These are phyloP conservation scores for Papilio helenus DNA, from an alignment of 1,140 invertebrate genomes.

Conservation along the genomic window DNA sequence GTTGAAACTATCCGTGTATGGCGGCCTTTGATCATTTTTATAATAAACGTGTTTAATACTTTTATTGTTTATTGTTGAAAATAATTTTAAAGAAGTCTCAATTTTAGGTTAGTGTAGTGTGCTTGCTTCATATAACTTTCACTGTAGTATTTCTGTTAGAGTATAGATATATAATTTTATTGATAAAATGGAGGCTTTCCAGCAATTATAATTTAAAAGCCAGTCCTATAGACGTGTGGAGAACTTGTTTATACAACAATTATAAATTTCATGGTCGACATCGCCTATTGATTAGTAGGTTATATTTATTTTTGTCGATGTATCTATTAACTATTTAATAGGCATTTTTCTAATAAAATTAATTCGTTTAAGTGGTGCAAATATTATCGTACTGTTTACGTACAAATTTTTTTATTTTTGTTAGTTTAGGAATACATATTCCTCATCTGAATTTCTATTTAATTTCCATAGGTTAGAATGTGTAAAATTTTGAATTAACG, in stretches of 20 bases:
- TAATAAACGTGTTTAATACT: neutral
- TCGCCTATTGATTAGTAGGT: slow-evolving; percentile 19
- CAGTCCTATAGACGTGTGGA: neutral
- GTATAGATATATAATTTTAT: neutral
- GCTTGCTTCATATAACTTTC: neutral
- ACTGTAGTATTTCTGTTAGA: neutral
- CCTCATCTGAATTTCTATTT: too few species aligned
- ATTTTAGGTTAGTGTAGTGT: neutral
- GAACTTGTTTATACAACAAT: slow-evolving; percentile 7
- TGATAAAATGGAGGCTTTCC: slow-evolving; percentile 10
- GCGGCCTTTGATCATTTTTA: neutral
- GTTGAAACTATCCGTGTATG: neutral
- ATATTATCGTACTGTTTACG: too few species aligned
- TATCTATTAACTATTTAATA: neutral
- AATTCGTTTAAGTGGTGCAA: too few species aligned
- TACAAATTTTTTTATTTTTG: too few species aligned
- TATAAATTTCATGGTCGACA: slow-evolving; percentile 32
- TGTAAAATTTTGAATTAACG: too few species aligned
- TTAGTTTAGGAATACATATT: too few species aligned
- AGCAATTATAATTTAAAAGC: slow-evolving; percentile 8
- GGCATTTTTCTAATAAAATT: neutral
- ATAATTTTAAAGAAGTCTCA: neutral
- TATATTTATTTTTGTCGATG: neutral
- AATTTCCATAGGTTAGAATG: too few species aligned
- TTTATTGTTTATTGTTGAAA: too few species aligned